Base-by-base conservation (phyloP, 2,797 vertebrate genomes). In the Megaceryle alcyon region DNA sequence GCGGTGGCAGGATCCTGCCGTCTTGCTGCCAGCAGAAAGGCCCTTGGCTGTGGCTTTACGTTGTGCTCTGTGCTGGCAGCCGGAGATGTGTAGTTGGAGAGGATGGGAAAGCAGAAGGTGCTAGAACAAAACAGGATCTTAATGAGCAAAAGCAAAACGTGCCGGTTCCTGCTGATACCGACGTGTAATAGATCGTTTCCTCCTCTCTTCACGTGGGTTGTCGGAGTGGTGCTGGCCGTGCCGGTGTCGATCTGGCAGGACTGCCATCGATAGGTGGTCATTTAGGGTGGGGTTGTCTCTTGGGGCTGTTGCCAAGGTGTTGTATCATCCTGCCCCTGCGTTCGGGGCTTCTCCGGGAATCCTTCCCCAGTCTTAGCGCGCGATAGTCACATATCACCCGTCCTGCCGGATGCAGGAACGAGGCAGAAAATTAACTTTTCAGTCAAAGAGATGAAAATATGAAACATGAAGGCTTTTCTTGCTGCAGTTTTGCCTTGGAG, bases 401-500 rank as follows among this genome's bases (percentile, higher is more conserved):
- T 60, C 72, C 80, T 23, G 35, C 66, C 7, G 3, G 3, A 0
- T 4, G 1, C 7, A 12, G 80, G 82, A 82, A 14, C 8, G 2
- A 64, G 20, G 78, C 73, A 56, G 85, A 60, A 90, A 90, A 94
- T 78, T 9, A 61, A 31, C 56, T 7, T 92, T 96, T 77, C 48
- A 29, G 20, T 91, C 87, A n/a, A 72, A 46, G 85, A 91, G 93
- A 43, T 85, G 95, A 49, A 90, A 83, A 88, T 54, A 56, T 0
- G 29, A 29, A 33, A 57, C 0, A 37, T 8, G 82, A 82, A 82
- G 89, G 77, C 54, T 71, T 56, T 73, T 43, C 69, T n/a, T 68
- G 53, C 86, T 19, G 75, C 76, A 33, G 82, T n/a, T 82, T 49
- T 88, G 91, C 91, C 95, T 94, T 33, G 46, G 85, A 97, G 97